Evolutionary conservation across 2,797 vertebrate genomes (phyloP).

Genomic region (Odontamblyopus lacepedii): DNA sequence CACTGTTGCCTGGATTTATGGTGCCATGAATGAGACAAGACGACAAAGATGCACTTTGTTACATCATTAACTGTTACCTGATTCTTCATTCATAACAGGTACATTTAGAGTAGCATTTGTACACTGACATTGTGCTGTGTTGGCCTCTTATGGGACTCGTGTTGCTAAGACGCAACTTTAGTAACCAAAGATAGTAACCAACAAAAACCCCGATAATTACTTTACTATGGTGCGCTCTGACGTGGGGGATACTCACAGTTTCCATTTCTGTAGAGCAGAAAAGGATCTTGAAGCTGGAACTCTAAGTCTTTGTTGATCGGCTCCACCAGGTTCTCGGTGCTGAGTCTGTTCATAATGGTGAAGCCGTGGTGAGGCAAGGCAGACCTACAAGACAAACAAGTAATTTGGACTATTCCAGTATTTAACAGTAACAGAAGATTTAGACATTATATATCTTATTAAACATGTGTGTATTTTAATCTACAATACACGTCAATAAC

Average conservation of each 20-base stretch:
- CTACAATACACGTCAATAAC: too few species aligned
- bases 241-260: constrained; percentile 84
- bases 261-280: constrained; percentile 95
- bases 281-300: constrained; percentile 97
- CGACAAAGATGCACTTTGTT: too few species aligned
- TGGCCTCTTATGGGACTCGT: background rate
- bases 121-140: background rate
- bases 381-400: constrained; percentile 75
- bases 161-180: background rate
- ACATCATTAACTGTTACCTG: too few species aligned
- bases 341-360: constrained; percentile 97
- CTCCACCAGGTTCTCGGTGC: constrained; percentile 93
- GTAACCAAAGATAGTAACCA: background rate
- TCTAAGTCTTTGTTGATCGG: constrained; percentile 98
- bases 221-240: background rate
- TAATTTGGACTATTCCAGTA: too few species aligned
- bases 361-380: constrained; percentile 95
- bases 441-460: too few species aligned
- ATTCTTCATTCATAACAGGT: background rate
- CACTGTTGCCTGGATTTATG: too few species aligned
- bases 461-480: too few species aligned
- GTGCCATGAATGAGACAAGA: too few species aligned
- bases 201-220: background rate
- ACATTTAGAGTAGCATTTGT: background rate
- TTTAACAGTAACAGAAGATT: too few species aligned